Percentiles rank a stretch among this genome's conserved stretches.
Evolutionary conservation across 2,888 invertebrate species (phyloP).

Genomic region (Ormyrus thymus): DNA sequence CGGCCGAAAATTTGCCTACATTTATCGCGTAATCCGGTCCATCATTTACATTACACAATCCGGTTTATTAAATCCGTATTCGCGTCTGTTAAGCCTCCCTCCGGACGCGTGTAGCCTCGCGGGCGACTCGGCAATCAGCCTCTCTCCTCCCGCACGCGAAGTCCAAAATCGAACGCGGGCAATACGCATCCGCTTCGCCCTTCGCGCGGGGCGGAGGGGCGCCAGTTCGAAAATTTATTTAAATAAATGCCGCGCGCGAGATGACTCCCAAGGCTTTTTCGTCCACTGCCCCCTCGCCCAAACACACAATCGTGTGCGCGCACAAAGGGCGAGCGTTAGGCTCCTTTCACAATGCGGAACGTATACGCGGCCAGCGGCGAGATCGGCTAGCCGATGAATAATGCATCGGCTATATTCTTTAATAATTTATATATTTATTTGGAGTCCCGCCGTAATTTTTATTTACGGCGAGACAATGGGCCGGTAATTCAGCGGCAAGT

Average conservation of each 20-base stretch:
- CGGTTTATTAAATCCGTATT: slow-evolving; percentile 36
- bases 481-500: too few species aligned
- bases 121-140: not conserved
- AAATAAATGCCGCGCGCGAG: slow-evolving; percentile 35
- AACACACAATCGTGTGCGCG: not conserved
- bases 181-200: slow-evolving; percentile 28
- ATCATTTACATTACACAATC: slow-evolving; percentile 32
- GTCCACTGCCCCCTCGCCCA: slow-evolving; percentile 30
- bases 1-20: slow-evolving; percentile 22
- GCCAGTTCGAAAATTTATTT: slow-evolving; percentile 38
- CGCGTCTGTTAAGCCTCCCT: slow-evolving; percentile 20
- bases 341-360: not conserved
- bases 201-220: not conserved
- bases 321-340: slow-evolving; percentile 1
- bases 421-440: too few species aligned
- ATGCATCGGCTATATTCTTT: too few species aligned
- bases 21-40: slow-evolving; percentile 38
- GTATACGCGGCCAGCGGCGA: too few species aligned
- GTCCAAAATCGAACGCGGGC: slow-evolving; percentile 17
- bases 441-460: too few species aligned
- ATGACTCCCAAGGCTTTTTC: slow-evolving; percentile 18
- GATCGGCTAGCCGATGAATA: too few species aligned
- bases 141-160: not conserved
- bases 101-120: slow-evolving; percentile 3
- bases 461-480: too few species aligned